These are phyloP conservation scores for Porites lutea DNA, from an alignment of 64 coral and sea anemone species.

Conservation along the genomic window DNA sequence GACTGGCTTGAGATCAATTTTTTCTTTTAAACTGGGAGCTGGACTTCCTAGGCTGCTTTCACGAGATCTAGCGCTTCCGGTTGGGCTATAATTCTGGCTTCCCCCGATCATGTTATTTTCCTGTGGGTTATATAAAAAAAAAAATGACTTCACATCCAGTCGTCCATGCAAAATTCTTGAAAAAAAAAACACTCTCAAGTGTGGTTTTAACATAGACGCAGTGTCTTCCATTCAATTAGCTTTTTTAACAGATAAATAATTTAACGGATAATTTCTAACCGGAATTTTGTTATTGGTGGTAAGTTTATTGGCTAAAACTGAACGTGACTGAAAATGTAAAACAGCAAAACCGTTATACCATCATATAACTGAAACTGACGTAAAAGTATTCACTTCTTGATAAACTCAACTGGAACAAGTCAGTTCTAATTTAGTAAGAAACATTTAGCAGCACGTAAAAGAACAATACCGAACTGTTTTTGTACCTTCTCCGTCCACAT, in stretches of 20 bases:
- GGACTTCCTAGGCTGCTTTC: conserved; percentile 66
- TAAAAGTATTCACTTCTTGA: too few relatives aligned
- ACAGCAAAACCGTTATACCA: background rate
- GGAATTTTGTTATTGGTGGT: background rate
- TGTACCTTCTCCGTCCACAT: too few relatives aligned
- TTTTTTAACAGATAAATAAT: conserved; percentile 16
- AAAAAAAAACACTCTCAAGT: background rate
- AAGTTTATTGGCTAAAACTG: background rate
- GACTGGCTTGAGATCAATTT: conserved; percentile 35
- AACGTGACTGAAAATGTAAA: background rate
- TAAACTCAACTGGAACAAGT: too few relatives aligned
- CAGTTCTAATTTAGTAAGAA: too few relatives aligned
- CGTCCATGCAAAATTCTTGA: too few relatives aligned
- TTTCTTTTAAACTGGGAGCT: conserved; percentile 39
- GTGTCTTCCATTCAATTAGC: conserved; percentile 6
- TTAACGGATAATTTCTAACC: background rate
- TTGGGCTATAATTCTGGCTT: conserved; percentile 64
- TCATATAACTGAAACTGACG: background rate
- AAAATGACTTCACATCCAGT: too few relatives aligned
- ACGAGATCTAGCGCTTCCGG: conserved; percentile 68
- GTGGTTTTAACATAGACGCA: background rate
- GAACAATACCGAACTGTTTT: too few relatives aligned
- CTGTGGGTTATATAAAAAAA: background rate
- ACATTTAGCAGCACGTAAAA: too few relatives aligned
- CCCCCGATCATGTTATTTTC: conserved; percentile 80